phyloP scores from a whole-genome alignment of 1,140 invertebrate genomes.

The Patella vulgata region DNA sequence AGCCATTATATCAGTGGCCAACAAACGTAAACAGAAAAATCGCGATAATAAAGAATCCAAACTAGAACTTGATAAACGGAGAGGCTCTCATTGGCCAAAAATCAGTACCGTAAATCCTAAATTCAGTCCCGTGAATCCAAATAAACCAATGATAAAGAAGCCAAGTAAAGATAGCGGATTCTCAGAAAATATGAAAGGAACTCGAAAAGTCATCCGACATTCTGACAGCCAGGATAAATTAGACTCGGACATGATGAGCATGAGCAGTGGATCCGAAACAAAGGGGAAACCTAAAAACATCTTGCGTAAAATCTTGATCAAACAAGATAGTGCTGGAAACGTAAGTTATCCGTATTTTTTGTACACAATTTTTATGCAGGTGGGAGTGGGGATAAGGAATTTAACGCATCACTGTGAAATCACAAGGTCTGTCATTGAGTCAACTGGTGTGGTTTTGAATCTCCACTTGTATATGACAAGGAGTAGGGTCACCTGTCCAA shows the following conservation, averaged over 20 bases:
- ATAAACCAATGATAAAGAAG: slow-evolving; percentile 46
- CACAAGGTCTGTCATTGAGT: too few relatives aligned
- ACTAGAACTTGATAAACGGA: neutral
- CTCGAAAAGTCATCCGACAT: slow-evolving; percentile 24
- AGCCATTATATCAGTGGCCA: slow-evolving; percentile 12
- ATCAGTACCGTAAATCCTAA: slow-evolving; percentile 15
- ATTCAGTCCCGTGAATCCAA: slow-evolving; percentile 16
- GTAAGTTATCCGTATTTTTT: slow-evolving; percentile 40
- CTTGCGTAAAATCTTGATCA: slow-evolving; percentile 22
- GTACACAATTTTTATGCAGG: too few relatives aligned
- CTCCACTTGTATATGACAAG: too few relatives aligned
- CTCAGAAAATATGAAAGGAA: slow-evolving; percentile 38
- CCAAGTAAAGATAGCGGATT: slow-evolving; percentile 54
- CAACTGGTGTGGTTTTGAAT: too few relatives aligned
- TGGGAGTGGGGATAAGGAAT: too few relatives aligned
- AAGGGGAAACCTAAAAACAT: slow-evolving; percentile 1
- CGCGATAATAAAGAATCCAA: neutral
- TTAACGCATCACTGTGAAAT: too few relatives aligned
- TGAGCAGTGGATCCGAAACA: slow-evolving; percentile 26
- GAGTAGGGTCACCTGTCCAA: too few relatives aligned
- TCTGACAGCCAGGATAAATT: slow-evolving; percentile 11
- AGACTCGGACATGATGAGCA: slow-evolving; percentile 35
- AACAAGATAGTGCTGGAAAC: slow-evolving; percentile 41
- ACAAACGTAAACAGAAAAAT: slow-evolving; percentile 1
- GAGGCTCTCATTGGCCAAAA: slow-evolving; percentile 9